Conservation (phyloP, 2,113 vertebrate species). For the Megaceryle maxima region DNA sequence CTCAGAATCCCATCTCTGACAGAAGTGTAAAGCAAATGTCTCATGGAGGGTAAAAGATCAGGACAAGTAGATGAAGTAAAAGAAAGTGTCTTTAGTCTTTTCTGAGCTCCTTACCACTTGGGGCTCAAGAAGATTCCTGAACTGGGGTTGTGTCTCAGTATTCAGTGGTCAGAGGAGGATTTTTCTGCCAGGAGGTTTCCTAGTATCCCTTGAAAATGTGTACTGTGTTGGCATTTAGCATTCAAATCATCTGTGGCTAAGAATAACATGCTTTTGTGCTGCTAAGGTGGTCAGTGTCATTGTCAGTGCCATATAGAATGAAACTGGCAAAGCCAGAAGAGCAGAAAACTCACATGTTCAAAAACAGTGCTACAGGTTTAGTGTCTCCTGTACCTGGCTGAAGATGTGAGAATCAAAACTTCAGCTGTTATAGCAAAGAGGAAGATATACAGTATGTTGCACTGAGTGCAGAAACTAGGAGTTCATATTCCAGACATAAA, state of each 20-base stretch:
- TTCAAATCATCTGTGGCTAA: neutral
- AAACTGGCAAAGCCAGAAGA: neutral
- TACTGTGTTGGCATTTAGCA: neutral
- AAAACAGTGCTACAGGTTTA: neutral
- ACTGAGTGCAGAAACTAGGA: neutral
- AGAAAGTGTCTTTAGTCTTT: neutral
- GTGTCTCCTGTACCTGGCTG: neutral
- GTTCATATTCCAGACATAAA: neutral
- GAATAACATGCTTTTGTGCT: neutral
- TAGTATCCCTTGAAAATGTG: neutral
- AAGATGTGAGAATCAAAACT: neutral
- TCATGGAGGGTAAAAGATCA: neutral
- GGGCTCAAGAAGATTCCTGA: neutral
- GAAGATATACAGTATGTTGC: fast-evolving
- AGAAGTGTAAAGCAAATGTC: neutral
- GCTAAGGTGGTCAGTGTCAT: neutral
- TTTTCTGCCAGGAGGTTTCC: neutral
- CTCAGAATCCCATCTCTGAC: neutral
- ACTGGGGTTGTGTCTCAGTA: neutral
- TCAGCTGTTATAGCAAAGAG: neutral
- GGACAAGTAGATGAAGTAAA: neutral
- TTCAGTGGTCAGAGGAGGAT: neutral
- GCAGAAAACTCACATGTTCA: neutral
- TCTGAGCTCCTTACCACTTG: neutral
- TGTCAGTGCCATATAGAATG: neutral